Percentiles rank a stretch among this genome's conserved stretches.
Conservation (phyloP, 2,888 invertebrate genomes). For the Xylocampa areola region DNA sequence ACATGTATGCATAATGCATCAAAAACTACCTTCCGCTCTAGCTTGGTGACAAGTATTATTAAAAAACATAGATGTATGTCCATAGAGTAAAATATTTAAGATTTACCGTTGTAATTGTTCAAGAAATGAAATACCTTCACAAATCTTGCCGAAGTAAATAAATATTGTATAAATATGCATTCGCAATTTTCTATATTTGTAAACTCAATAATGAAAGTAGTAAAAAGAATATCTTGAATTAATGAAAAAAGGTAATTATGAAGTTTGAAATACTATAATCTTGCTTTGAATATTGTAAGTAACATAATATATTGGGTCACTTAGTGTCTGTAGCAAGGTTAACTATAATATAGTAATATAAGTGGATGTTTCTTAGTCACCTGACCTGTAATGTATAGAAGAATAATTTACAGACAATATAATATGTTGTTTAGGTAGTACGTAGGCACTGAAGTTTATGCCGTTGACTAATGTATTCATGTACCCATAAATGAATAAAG, state of each 20-base stretch:
- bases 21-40: conserved; percentile 21
- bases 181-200: conserved; percentile 78
- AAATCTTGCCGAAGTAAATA: conserved; percentile 51
- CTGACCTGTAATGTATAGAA: conserved; percentile 80
- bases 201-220: conserved; percentile 62
- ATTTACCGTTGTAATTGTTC: conserved; percentile 39
- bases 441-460: conserved; percentile 89
- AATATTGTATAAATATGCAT: conserved; percentile 58
- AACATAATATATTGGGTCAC: conserved; percentile 55
- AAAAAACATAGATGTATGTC: conserved; percentile 35
- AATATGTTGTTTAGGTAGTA: conserved; percentile 88
- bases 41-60: conserved; percentile 34
- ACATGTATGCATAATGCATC: conserved; percentile 13
- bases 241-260: conserved; percentile 51
- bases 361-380: conserved; percentile 79
- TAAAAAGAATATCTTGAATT: conserved; percentile 36
- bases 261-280: conserved; percentile 55
- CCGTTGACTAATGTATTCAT: conserved; percentile 87
- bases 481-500: conserved; percentile 84
- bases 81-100: conserved; percentile 40
- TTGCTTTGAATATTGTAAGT: conserved; percentile 58
- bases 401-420: conserved; percentile 86
- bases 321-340: conserved; percentile 60
- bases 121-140: conserved; percentile 20
- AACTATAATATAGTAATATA: conserved; percentile 61